Conservation (phyloP, 2,113 vertebrate genomes). For the Erpornis zantholeuca region DNA sequence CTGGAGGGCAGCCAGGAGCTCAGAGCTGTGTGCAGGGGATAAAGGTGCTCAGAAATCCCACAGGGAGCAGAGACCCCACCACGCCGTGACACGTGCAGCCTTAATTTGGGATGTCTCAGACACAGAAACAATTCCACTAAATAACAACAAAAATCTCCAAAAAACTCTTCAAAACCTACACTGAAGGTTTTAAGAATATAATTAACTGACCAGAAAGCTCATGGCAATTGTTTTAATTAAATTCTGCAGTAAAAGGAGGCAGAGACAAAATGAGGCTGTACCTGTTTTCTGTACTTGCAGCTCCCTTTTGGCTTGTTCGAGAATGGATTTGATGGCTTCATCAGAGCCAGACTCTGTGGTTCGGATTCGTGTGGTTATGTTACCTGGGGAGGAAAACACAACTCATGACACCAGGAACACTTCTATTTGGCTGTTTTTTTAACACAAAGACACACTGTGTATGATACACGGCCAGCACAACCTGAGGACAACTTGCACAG, state of each 20-base stretch:
- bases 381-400: conserved; percentile 78
- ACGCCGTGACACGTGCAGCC: fast-evolving
- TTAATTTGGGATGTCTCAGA: background rate
- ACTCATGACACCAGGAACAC: conserved; percentile 19
- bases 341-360: conserved; percentile 90
- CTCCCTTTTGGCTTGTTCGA: conserved; percentile 95
- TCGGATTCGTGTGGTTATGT: conserved; percentile 90
- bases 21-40: background rate
- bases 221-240: conserved; percentile 37
- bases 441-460: background rate
- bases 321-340: conserved; percentile 95
- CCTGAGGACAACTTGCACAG: background rate
- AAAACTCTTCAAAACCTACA: background rate
- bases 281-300: conserved; percentile 95
- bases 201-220: conserved; percentile 44
- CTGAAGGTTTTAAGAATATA: background rate
- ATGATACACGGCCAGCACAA: background rate
- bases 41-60: background rate
- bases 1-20: background rate
- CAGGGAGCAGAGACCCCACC: background rate
- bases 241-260: background rate
- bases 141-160: background rate
- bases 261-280: conserved; percentile 41
- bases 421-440: background rate
- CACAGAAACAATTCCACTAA: background rate